These are phyloP conservation scores for Tetheella fluctuosa DNA, from an alignment of 2,888 invertebrate genomes.

Conservation along the genomic window DNA sequence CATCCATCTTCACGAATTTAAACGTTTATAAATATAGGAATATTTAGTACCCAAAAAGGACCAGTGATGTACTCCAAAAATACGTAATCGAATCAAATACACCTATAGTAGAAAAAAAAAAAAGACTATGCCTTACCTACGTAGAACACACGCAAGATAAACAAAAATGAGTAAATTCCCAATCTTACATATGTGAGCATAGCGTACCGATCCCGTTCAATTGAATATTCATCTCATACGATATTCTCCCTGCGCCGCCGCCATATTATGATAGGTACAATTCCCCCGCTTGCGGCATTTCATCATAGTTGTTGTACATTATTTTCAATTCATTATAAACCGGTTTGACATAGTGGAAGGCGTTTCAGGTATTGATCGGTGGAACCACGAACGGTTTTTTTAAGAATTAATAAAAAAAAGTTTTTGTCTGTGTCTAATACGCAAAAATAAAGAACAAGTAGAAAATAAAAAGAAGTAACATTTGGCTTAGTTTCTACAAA, in stretches of 20 bases:
- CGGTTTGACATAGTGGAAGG: neutral
- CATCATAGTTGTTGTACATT: constrained; percentile 26
- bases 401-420: too few species aligned
- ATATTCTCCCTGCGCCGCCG: neutral
- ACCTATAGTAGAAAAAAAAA: too few species aligned
- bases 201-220: neutral
- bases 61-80: too few species aligned
- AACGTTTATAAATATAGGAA: too few species aligned
- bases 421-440: too few species aligned
- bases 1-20: too few species aligned
- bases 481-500: too few species aligned
- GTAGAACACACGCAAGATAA: neutral
- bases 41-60: too few species aligned
- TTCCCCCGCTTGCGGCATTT: constrained; percentile 4
- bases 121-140: neutral
- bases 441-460: too few species aligned
- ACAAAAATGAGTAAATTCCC: neutral
- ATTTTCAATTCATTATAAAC: constrained; percentile 33
- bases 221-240: constrained; percentile 5
- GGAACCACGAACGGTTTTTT: neutral
- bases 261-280: too few species aligned
- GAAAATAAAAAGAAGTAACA: too few species aligned
- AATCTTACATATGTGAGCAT: neutral
- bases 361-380: neutral
- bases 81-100: too few species aligned